A percentile compares a stretch with the other conserved stretches of the same genome.
Evolutionary conservation across 2,797 vertebrate species (phyloP).

Genomic region (Mareca strepera): DNA sequence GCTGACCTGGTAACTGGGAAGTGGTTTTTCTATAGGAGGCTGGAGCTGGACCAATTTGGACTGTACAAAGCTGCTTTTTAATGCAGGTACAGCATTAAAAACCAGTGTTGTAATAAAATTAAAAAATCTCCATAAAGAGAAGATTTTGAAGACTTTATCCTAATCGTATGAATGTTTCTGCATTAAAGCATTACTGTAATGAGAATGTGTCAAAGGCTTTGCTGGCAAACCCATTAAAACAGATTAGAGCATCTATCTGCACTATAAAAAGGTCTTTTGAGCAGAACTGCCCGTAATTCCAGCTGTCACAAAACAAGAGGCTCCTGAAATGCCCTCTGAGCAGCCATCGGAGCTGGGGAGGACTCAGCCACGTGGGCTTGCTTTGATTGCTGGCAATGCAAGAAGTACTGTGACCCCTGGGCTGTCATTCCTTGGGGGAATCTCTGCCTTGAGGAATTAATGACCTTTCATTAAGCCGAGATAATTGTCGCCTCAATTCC

Average conservation of each 20-base stretch:
- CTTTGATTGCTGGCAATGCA: conserved; percentile 9
- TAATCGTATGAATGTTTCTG: conserved; percentile 17
- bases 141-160: conserved; percentile 18
- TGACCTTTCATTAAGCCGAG: background rate
- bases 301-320: conserved; percentile 13
- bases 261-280: conserved; percentile 43
- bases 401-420: background rate
- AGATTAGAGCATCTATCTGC: conserved; percentile 57
- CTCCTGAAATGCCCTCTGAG: conserved; percentile 13
- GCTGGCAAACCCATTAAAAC: conserved; percentile 46
- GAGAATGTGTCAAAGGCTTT: conserved; percentile 58
- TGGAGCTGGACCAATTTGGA: background rate
- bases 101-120: background rate
- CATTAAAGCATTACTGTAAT: conserved; percentile 37
- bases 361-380: background rate
- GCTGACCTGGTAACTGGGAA: background rate
- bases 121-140: background rate
- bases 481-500: background rate
- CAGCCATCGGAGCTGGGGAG: background rate
- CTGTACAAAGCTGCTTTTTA: conserved; percentile 4
- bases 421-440: background rate
- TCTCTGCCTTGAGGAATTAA: conserved; percentile 26
- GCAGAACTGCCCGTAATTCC: conserved; percentile 7
- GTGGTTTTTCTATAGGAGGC: background rate
- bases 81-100: conserved; percentile 2